Conservation (phyloP, 2,888 invertebrate genomes). For the Aradus depressus region DNA sequence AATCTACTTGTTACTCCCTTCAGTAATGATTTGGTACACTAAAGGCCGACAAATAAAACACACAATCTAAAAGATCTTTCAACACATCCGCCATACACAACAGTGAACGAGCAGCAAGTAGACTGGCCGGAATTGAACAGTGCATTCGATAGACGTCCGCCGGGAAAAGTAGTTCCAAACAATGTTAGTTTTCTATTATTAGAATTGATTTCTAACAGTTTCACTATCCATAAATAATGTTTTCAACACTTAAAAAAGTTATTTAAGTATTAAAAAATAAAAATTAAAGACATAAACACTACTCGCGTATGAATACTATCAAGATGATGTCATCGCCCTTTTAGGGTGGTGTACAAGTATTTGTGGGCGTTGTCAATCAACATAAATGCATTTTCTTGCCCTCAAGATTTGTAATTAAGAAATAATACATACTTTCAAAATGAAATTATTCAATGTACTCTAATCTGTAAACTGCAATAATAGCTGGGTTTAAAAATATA, state of each 20-base stretch:
- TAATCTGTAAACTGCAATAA: too few species aligned
- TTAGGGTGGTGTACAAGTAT: conserved; percentile 13
- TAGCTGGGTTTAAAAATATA: too few species aligned
- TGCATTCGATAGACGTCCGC: conserved; percentile 6
- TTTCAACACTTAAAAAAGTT: not conserved
- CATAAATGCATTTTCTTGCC: not conserved
- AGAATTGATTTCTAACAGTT: too few species aligned
- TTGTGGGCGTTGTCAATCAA: conserved; percentile 19
- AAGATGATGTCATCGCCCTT: conserved; percentile 22
- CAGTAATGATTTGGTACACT: too few species aligned
- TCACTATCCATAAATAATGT: not conserved
- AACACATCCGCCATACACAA: conserved; percentile 8
- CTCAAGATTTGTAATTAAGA: not conserved
- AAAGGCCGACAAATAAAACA: too few species aligned
- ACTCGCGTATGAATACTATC: conserved; percentile 3
- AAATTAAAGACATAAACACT: not conserved
- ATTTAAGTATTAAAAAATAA: not conserved
- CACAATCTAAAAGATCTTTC: too few species aligned
- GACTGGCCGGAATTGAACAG: conserved; percentile 14
- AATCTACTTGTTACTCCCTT: too few species aligned
- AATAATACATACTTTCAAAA: too few species aligned
- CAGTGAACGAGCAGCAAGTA: conserved; percentile 15
- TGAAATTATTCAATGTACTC: too few species aligned
- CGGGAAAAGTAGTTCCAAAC: conserved; percentile 8
- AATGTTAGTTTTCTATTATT: not conserved